Percentiles rank a stretch among this genome's conserved stretches.
These are phyloP conservation scores for Rhea americana DNA, from an alignment of 2,113 vertebrate genomes.

Conservation along the genomic window DNA sequence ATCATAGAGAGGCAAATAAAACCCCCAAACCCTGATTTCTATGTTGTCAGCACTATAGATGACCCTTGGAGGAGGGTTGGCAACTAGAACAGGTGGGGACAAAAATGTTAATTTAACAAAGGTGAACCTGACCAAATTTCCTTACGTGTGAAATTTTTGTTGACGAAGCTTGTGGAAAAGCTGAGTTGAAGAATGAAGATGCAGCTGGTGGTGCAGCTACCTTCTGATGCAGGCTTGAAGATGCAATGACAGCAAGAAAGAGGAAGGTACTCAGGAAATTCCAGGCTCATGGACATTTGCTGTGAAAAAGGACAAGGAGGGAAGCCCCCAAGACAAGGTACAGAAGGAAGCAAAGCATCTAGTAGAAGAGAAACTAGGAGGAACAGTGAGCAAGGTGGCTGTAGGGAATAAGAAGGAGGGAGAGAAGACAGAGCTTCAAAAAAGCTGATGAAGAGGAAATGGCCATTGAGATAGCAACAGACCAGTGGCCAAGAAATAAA, in stretches of 20 bases:
- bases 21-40: fast-evolving
- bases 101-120: too few relatives aligned
- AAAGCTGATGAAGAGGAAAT: neutral
- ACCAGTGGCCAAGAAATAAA: neutral
- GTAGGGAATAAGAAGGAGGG: neutral
- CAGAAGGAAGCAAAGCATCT: neutral
- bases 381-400: neutral
- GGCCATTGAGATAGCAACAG: neutral
- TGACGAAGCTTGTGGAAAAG: too few relatives aligned
- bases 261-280: too few relatives aligned
- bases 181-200: too few relatives aligned
- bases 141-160: too few relatives aligned
- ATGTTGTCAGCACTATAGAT: too few relatives aligned
- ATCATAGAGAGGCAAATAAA: neutral
- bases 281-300: neutral
- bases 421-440: neutral
- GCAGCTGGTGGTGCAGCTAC: too few relatives aligned
- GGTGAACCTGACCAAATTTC: too few relatives aligned
- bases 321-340: neutral
- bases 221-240: too few relatives aligned
- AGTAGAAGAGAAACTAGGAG: neutral
- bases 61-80: too few relatives aligned
- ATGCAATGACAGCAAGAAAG: too few relatives aligned
- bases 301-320: neutral
- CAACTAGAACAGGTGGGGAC: too few relatives aligned